phyloP scores from a whole-genome alignment of 1,140 invertebrate species.

The Hormaphis cornu region DNA sequence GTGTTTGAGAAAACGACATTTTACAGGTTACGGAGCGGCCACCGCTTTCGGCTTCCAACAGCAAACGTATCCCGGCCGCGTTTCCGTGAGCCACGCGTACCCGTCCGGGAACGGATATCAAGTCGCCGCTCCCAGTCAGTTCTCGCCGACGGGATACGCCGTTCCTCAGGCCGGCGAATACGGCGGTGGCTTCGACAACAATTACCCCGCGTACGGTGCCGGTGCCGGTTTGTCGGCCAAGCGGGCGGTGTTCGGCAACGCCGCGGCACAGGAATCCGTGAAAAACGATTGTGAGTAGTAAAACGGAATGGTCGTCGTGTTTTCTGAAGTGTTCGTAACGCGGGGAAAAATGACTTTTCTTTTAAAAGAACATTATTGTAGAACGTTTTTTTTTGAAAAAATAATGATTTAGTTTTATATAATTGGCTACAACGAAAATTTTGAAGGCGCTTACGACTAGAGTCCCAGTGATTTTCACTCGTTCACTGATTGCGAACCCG shows the following conservation, averaged over 20 bases:
- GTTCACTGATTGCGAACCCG: too few relatives aligned
- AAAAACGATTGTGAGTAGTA: slow-evolving; percentile 2
- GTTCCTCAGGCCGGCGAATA: background rate
- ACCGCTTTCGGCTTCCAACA: background rate
- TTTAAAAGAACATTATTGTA: too few relatives aligned
- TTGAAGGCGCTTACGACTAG: too few relatives aligned
- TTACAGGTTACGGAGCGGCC: background rate
- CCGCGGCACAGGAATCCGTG: background rate
- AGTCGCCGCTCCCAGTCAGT: background rate
- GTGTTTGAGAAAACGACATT: background rate
- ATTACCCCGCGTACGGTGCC: background rate
- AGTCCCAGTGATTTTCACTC: too few relatives aligned
- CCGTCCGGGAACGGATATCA: background rate
- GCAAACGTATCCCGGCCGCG: background rate
- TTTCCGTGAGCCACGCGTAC: background rate
- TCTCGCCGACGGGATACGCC: background rate
- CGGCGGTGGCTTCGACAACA: too few relatives aligned
- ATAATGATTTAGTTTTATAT: too few relatives aligned
- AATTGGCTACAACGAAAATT: too few relatives aligned
- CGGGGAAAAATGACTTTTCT: too few relatives aligned
- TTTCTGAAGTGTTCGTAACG: too few relatives aligned
- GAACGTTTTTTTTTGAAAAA: too few relatives aligned
- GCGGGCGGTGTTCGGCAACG: background rate
- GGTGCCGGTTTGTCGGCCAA: background rate
- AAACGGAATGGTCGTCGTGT: too few relatives aligned